A percentile compares a stretch with the other conserved stretches of the same genome.
These are phyloP conservation scores for Gavia stellata DNA, from an alignment of 2,113 vertebrate genomes.

Conservation along the genomic window DNA sequence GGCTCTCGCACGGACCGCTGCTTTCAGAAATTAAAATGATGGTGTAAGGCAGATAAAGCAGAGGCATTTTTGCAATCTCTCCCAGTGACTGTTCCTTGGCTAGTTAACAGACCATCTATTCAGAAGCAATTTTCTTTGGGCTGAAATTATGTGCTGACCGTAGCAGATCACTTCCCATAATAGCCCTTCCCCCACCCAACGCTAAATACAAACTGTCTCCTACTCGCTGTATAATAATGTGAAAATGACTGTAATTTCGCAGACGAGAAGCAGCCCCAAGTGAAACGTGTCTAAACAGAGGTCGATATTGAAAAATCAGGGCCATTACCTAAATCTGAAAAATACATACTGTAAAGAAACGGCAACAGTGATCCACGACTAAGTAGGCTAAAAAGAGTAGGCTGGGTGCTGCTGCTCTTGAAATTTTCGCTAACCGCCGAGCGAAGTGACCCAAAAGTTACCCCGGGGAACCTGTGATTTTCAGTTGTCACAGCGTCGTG, in stretches of 20 bases:
- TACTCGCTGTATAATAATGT: slow-evolving; percentile 78
- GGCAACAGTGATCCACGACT: slow-evolving; percentile 45
- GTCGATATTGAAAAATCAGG: slow-evolving; percentile 75
- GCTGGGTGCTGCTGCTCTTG: slow-evolving; percentile 23
- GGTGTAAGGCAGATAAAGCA: slow-evolving; percentile 67
- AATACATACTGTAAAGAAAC: slow-evolving; percentile 71
- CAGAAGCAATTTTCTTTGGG: slow-evolving; percentile 80
- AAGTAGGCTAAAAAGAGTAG: slow-evolving; percentile 2
- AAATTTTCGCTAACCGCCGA: neutral
- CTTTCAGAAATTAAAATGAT: slow-evolving; percentile 59
- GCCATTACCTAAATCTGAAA: slow-evolving; percentile 80
- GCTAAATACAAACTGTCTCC: slow-evolving; percentile 78
- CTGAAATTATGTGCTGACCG: slow-evolving; percentile 80
- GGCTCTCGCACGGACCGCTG: neutral
- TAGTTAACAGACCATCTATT: slow-evolving; percentile 77
- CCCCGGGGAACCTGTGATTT: neutral
- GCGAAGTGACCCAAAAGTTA: neutral
- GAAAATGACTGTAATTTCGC: slow-evolving; percentile 82
- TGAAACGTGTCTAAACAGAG: slow-evolving; percentile 80
- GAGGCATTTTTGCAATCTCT: slow-evolving; percentile 65
- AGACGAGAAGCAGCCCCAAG: slow-evolving; percentile 74
- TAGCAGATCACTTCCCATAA: slow-evolving; percentile 79
- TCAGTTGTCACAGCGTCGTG: neutral
- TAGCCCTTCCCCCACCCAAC: slow-evolving; percentile 73
- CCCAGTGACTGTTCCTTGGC: slow-evolving; percentile 70